Percentiles rank a stretch among this genome's conserved stretches.
Conservation (phyloP, 2,888 invertebrate species). For the Portevinia maculata region DNA sequence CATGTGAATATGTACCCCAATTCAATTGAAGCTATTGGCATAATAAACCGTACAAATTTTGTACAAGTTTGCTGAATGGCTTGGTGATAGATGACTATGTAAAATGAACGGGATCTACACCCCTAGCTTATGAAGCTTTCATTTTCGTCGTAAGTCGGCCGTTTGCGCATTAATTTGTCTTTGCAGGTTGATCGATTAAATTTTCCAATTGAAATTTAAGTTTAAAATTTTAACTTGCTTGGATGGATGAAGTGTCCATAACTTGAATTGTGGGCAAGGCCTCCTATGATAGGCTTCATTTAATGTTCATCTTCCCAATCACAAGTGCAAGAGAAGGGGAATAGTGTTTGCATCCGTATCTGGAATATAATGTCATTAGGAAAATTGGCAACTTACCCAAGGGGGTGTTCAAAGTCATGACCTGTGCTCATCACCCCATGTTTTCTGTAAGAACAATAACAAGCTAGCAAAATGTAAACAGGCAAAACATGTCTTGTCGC, state of each 20-base stretch:
- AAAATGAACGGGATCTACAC: constrained; percentile 31
- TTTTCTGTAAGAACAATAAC: constrained; percentile 66
- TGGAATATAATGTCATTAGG: constrained; percentile 49
- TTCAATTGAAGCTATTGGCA: constrained; percentile 67
- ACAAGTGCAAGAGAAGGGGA: background rate
- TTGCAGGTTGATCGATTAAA: constrained; percentile 26
- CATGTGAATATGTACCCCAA: constrained; percentile 62
- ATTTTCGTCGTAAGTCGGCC: background rate
- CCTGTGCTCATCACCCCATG: constrained; percentile 64
- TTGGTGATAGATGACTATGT: constrained; percentile 19
- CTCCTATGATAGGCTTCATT: constrained; percentile 17
- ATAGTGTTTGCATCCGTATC: constrained; percentile 5
- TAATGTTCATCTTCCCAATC: constrained; percentile 2
- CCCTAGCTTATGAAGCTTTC: background rate
- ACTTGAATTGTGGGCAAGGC: constrained; percentile 17
- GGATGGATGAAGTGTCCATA: background rate
- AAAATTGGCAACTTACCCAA: constrained; percentile 48
- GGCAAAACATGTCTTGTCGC: constrained; percentile 51
- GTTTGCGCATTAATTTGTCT: constrained; percentile 17
- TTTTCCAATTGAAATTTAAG: constrained; percentile 40
- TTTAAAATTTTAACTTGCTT: background rate
- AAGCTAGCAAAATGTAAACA: constrained; percentile 57
- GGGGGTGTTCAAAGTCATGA: constrained; percentile 62
- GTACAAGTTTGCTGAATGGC: constrained; percentile 52
- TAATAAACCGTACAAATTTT: constrained; percentile 70